Evolutionary conservation across 2,113 vertebrate genomes (phyloP).

Genomic region (Synodontis membranacea): DNA sequence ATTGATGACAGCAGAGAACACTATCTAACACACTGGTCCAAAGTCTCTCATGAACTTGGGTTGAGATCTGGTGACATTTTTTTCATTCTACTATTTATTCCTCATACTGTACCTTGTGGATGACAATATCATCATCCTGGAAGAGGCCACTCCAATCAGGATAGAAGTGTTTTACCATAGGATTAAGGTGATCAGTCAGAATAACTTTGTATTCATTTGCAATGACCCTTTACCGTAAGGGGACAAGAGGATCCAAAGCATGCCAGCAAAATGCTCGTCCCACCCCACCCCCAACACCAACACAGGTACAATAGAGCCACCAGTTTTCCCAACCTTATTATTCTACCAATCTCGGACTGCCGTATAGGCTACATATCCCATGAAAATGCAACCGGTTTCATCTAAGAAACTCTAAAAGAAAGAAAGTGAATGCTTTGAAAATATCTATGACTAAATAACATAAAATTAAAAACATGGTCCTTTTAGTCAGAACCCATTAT

Average conservation of each 20-base stretch:
- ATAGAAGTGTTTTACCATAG: background rate
- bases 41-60: background rate
- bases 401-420: background rate
- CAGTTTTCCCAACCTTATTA: background rate
- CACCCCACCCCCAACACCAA: background rate
- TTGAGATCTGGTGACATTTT: background rate
- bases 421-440: background rate
- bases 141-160: background rate
- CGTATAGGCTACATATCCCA: background rate
- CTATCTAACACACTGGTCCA: background rate
- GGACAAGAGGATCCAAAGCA: background rate
- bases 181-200: background rate
- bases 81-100: background rate
- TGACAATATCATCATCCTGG: background rate
- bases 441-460: background rate
- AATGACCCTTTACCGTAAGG: background rate
- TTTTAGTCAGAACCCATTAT: background rate
- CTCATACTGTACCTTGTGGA: background rate
- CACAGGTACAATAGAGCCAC: background rate
- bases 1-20: background rate
- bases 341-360: background rate
- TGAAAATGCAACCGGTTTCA: background rate
- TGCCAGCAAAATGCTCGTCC: background rate
- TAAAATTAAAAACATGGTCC: background rate
- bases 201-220: background rate